Evolutionary conservation across 2,888 invertebrate genomes (phyloP), one percentile per base, ranked within the genome.

Genomic region (Rutpela maculata): DNA sequence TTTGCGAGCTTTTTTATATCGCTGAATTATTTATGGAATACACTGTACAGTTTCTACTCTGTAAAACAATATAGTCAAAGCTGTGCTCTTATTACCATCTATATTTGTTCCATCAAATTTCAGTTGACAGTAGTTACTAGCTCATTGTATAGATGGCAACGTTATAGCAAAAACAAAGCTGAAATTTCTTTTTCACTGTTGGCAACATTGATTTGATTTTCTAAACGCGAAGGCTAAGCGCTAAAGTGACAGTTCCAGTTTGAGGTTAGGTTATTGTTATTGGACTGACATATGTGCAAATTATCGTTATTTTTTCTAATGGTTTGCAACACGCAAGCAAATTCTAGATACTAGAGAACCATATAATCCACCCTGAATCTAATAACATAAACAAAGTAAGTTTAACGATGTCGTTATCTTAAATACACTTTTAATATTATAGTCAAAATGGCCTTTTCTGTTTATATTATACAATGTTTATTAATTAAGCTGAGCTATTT

Each of bases 271-370:
- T 69, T 63, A 55, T 75, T 78, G 63, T 74, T 72, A 66, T 72
- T 78, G 60, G 59, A 73, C 75, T 76, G 78, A 76, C 78, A 76
- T 78, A 73, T 78, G 75, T 78, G 74, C 18, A 50, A 63, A 62
- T 70, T 76, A 71, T 67, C 72, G 38, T 59, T 66, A 62, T 55
- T 26, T 63, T 55, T 5, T 17, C 9, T 26, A 15, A 71, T 60
- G 55, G 63, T 59, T 72, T 55, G 26, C 55, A 0, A 55, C 17
- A 31, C 31, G 26, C 19, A 12, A 10, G 11, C 11, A 19, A 18
- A 59, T 59, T 59, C 59, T 59, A 4, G 4, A 12, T 59, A 19
- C 5, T 59, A 10, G 55, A 10, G 22, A n/a, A 22, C n/a, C 50
- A 11, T 55, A 5, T 26, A 67, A 7, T 17, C 26, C 55, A 50